These are phyloP conservation scores for Penelope pileata DNA, from an alignment of 2,113 vertebrate species.

Conservation along the genomic window DNA sequence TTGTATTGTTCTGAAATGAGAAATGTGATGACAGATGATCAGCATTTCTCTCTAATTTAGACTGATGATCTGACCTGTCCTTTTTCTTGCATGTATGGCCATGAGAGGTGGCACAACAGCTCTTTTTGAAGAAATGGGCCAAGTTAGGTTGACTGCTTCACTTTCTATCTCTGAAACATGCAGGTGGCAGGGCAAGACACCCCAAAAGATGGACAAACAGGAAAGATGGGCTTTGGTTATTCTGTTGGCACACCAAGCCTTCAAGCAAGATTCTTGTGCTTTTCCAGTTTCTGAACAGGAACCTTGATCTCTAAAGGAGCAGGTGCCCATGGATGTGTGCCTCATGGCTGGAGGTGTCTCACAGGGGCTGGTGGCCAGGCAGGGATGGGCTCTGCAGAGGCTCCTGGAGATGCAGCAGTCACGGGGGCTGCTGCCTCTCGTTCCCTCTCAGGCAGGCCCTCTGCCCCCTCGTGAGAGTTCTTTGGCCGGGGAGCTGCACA, in stretches of 20 bases:
- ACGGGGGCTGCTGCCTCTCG: neutral
- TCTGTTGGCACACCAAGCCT: neutral
- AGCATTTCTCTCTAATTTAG: neutral
- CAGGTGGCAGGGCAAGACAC: neutral
- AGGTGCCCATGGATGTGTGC: neutral
- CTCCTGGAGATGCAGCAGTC: neutral
- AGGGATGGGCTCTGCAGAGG: neutral
- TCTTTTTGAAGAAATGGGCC: neutral
- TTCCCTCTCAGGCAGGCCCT: neutral
- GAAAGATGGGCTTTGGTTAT: neutral
- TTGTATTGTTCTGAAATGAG: neutral
- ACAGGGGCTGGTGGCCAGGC: neutral
- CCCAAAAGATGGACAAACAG: neutral
- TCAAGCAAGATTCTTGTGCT: neutral
- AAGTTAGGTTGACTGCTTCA: neutral
- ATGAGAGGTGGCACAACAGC: neutral
- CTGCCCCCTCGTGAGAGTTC: neutral
- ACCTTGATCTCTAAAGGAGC: neutral
- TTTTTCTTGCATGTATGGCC: accelerated
- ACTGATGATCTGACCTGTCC: neutral
- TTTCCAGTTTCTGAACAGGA: neutral
- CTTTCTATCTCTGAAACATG: neutral
- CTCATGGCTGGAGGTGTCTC: neutral
- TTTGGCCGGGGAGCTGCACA: neutral
- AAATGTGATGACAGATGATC: neutral